Evolutionary conservation across 2,888 invertebrate genomes (phyloP).

Genomic region (Dorcus parallelipipedus): DNA sequence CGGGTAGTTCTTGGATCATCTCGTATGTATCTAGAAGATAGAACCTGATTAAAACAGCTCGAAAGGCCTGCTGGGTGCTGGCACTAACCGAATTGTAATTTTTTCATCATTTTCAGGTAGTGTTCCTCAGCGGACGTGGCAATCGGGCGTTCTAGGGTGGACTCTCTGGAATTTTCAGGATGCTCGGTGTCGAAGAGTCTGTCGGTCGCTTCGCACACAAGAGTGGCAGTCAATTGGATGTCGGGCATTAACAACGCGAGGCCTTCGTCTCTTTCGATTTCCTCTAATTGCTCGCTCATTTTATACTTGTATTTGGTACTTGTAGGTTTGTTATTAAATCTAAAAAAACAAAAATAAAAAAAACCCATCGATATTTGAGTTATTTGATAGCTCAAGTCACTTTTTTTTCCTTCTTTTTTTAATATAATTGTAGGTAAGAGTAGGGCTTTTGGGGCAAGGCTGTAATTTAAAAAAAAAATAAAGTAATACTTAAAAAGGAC

Average conservation of each 20-base stretch:
- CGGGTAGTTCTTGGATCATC: constrained; percentile 79
- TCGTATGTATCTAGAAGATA: constrained; percentile 74
- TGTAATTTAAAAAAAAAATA: not conserved
- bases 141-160: constrained; percentile 51
- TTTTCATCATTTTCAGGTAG: constrained; percentile 85
- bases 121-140: constrained; percentile 65
- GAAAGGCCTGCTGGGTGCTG: not conserved
- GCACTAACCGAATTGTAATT: constrained; percentile 78
- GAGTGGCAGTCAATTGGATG: constrained; percentile 69
- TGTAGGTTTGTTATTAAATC: constrained; percentile 35
- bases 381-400: too few species aligned
- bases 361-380: too few species aligned
- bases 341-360: constrained; percentile 22
- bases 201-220: constrained; percentile 52
- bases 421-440: not conserved
- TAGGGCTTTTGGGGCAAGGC: too few species aligned
- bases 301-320: constrained; percentile 35
- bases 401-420: too few species aligned
- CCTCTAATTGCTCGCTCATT: constrained; percentile 49
- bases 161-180: constrained; percentile 32
- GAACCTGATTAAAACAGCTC: too few species aligned
- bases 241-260: constrained; percentile 85
- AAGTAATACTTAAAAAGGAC: too few species aligned
- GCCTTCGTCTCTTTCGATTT: constrained; percentile 85
- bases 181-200: constrained; percentile 44